phyloP scores from a whole-genome alignment of 2,797 vertebrate genomes.

The Acanthis flammea region DNA sequence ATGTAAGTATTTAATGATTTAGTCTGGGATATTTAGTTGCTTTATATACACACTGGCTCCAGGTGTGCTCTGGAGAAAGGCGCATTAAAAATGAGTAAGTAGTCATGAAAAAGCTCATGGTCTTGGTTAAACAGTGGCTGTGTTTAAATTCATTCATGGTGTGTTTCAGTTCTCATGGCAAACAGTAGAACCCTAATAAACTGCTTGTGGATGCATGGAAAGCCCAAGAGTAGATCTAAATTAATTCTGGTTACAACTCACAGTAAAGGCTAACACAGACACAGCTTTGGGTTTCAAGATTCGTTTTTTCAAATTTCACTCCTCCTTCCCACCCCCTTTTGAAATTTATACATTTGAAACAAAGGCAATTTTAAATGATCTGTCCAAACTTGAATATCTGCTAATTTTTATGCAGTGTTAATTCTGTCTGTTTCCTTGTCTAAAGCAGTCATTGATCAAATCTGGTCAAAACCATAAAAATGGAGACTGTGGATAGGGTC shows the following conservation, averaged over 20 bases:
- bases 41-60: not conserved
- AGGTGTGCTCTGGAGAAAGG: not conserved
- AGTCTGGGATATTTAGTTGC: not conserved
- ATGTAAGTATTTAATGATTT: not conserved
- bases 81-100: not conserved
- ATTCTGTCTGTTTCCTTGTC: not conserved
- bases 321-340: not conserved
- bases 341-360: not conserved
- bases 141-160: not conserved
- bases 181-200: not conserved
- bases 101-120: not conserved
- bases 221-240: not conserved
- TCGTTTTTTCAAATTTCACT: not conserved
- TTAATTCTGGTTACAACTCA: not conserved
- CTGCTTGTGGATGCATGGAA: not conserved
- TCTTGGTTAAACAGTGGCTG: not conserved
- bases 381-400: not conserved
- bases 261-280: fast-evolving
- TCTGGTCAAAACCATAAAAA: not conserved
- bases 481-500: not conserved
- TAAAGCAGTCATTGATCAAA: not conserved
- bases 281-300: not conserved
- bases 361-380: not conserved
- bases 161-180: not conserved
- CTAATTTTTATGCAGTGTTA: not conserved